Base-by-base conservation (phyloP, 2,888 invertebrate species). In the Erebia ligea region DNA sequence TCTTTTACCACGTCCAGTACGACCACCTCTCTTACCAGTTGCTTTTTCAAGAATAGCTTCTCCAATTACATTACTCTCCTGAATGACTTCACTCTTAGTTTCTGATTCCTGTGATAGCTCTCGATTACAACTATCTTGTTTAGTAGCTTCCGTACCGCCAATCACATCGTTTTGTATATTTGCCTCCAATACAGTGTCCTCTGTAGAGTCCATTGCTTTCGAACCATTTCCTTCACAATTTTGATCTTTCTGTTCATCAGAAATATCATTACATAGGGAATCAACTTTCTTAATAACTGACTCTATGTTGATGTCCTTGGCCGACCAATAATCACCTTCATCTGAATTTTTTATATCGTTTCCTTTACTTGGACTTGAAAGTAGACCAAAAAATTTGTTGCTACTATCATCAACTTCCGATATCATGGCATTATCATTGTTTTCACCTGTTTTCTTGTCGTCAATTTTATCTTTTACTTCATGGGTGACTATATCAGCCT, bases 211-310 rank as follows among this genome's bases (percentile, higher is more conserved):
- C 40, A 63, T 73, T 1, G 65, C 42, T 52, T 34, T 59, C 17
- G 63, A 17, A 42, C 45, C 25, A 25, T 34, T 71, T 13, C 63
- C 9, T 25, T 70, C 67, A 15, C 34, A 50, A 10, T 19, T 67
- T 42, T 75, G 72, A 17, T 66, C 70, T 72, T 74, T 74, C n/a
- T 75, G 81, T 50, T 82, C 80, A 66, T 90, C 89, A 42, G 78
- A 75, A 68, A 72, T 84, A 73, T 94, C 92, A 75, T 87, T 91
- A 84, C 96, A 96, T 56, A 96, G 84, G 0, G 96, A 96, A 78
- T 96, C 96, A 0, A 96, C 95, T 80, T 96, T 96, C 86, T 97
- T 97, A 74, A 97, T 97, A 1, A 97, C 97, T 21, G 97, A 97
- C 77, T 97, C 97, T 75, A 97, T 96, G 80, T 96, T 97, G 1